Base-by-base conservation (phyloP, 2,888 invertebrate genomes). In the Coleophora flavipennella region DNA sequence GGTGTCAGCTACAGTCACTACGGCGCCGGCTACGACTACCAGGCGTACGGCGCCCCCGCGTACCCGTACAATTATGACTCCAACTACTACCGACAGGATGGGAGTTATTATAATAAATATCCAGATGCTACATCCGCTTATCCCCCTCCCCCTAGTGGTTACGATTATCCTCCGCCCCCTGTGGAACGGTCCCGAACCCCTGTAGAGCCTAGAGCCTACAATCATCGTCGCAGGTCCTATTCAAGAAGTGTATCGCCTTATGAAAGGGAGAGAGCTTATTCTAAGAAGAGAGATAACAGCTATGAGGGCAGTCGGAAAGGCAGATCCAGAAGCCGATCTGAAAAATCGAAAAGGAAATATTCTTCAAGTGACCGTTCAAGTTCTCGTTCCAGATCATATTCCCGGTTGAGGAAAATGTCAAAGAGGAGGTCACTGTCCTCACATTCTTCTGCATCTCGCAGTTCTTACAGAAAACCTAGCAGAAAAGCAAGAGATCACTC, bases 1-100 rank as follows among this genome's bases (percentile, higher is more conserved):
- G 80, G 80, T 49, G 78, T 67, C 64, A 72, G 72, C 75, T 80
- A 80, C 76, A 69, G 64, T 51, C 72, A 72, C 53, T 75, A 75
- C 59, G 67, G 64, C 48, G 52, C 68, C 49, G 53, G 53, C 55
- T 78, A 75, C 58, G 76, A 76, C 59, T 77, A 79, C 58, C 65
- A 64, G 43, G 59, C 64, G 43, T 76, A 75, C 52, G 57, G 58
- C 46, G 59, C 71, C 51, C 73, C 72, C 55, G 46, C 50, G 45
- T 79, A 77, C 57, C 58, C 57, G 50, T 78, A 66, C 51, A 52
- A 44, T 49, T 63, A 76, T 49, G 75, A 77, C 55, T 57, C 72
- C 44, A 60, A 53, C 45, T 76, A 74, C 49, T 78, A 78, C 46
- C 69, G 56, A 33, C 43, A 62, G 13, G 67, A 67, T 20, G 59